Conservation (phyloP, 2,888 invertebrate genomes). For the Zaprionus bogoriensis region DNA sequence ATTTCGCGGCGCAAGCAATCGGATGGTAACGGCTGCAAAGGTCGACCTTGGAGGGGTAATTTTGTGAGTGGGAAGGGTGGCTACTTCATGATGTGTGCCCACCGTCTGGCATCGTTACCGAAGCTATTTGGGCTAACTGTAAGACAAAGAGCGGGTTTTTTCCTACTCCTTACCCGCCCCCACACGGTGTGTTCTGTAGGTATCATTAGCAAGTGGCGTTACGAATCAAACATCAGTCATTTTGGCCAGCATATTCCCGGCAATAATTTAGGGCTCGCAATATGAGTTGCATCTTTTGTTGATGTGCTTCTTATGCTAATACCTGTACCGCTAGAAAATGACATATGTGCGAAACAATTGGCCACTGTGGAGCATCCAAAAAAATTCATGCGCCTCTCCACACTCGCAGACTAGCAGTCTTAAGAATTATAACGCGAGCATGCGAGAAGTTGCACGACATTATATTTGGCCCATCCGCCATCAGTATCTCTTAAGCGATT, state of each 20-base stretch:
- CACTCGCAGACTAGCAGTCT: neutral
- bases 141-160: conserved; percentile 17
- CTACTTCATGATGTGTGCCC: neutral
- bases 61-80: neutral
- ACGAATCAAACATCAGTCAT: conserved; percentile 51
- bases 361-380: neutral
- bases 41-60: neutral
- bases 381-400: neutral
- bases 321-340: neutral
- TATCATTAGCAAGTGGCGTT: conserved; percentile 50
- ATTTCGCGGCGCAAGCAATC: conserved; percentile 45
- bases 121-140: conserved; percentile 22
- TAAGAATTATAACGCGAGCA: neutral
- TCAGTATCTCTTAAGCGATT: too few relatives aligned
- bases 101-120: conserved; percentile 24
- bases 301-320: conserved; percentile 62
- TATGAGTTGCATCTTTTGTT: conserved; percentile 25
- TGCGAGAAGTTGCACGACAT: neutral
- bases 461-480: neutral
- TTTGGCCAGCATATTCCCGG: conserved; percentile 27
- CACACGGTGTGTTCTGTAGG: conserved; percentile 52
- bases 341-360: neutral
- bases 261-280: conserved; percentile 37
- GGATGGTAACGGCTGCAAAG: conserved; percentile 8
- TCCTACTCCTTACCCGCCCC: neutral